phyloP scores from a whole-genome alignment of 2,113 vertebrate species.

The Meriones unguiculatus region DNA sequence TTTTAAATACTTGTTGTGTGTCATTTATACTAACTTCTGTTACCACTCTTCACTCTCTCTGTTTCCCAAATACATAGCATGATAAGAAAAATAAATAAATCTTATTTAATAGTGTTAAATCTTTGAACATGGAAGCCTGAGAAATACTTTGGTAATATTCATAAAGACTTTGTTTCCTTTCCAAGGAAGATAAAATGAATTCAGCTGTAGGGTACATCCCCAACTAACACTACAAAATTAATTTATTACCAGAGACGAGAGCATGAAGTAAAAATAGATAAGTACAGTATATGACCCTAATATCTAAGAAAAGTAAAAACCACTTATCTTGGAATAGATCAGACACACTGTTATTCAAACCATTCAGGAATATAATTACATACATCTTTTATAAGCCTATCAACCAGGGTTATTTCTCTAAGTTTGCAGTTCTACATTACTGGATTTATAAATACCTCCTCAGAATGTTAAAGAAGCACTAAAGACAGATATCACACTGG shows the following conservation, averaged over 20 bases:
- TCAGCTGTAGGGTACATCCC: constrained; percentile 81
- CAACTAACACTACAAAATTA: constrained; percentile 88
- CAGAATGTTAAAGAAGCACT: constrained; percentile 58
- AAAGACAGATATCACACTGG: constrained; percentile 20
- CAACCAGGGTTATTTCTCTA: constrained; percentile 79
- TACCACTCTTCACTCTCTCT: constrained; percentile 37
- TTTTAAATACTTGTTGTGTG: not conserved
- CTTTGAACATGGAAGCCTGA: constrained; percentile 63
- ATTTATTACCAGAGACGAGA: constrained; percentile 91
- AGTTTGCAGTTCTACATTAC: constrained; percentile 75
- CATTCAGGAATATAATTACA: constrained; percentile 90
- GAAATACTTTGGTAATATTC: constrained; percentile 65
- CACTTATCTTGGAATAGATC: constrained; percentile 84
- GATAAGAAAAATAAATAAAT: constrained; percentile 35
- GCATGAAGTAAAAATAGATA: constrained; percentile 91
- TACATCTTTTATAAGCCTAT: constrained; percentile 91
- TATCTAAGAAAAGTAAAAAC: constrained; percentile 85
- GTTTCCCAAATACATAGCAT: constrained; percentile 4
- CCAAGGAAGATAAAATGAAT: constrained; percentile 80
- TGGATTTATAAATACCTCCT: constrained; percentile 77
- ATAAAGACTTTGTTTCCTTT: constrained; percentile 79
- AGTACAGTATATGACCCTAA: constrained; percentile 90
- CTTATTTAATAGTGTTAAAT: constrained; percentile 69
- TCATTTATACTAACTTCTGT: constrained; percentile 25
- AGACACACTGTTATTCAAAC: constrained; percentile 91